Evolutionary conservation across 2,888 invertebrate species (phyloP).

Genomic region (Melangyna quadrimaculata): DNA sequence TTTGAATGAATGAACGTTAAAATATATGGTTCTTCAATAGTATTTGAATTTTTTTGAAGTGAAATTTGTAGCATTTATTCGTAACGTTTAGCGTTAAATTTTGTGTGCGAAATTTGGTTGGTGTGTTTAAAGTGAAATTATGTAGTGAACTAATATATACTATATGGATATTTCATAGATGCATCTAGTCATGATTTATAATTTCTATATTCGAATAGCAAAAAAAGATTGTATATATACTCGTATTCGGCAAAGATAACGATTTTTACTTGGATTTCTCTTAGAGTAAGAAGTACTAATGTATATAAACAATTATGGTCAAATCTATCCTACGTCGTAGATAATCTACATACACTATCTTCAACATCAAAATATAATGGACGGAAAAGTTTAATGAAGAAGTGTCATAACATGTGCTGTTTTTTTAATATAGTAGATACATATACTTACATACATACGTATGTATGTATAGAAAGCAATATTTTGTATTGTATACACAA

Average conservation of each 20-base stretch:
- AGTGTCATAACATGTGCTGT: constrained; percentile 7
- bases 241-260: constrained; percentile 42
- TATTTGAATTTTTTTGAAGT: background rate
- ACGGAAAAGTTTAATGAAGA: background rate
- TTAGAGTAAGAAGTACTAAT: background rate
- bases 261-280: background rate
- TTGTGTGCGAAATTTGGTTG: background rate
- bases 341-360: background rate
- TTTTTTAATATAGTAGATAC: too few relatives aligned
- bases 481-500: too few relatives aligned
- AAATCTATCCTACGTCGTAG: background rate
- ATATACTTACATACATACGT: too few relatives aligned
- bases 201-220: constrained; percentile 32
- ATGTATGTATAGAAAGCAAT: too few relatives aligned
- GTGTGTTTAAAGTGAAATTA: background rate
- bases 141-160: background rate
- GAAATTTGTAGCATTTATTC: background rate
- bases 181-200: constrained; percentile 11
- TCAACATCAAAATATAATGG: constrained; percentile 25
- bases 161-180: background rate
- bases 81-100: background rate
- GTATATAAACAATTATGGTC: background rate
- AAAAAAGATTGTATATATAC: constrained; percentile 25
- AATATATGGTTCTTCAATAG: background rate
- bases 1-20: background rate